Base-by-base conservation (phyloP, 2,113 vertebrate genomes). In the Tachuris rubrigastra region DNA sequence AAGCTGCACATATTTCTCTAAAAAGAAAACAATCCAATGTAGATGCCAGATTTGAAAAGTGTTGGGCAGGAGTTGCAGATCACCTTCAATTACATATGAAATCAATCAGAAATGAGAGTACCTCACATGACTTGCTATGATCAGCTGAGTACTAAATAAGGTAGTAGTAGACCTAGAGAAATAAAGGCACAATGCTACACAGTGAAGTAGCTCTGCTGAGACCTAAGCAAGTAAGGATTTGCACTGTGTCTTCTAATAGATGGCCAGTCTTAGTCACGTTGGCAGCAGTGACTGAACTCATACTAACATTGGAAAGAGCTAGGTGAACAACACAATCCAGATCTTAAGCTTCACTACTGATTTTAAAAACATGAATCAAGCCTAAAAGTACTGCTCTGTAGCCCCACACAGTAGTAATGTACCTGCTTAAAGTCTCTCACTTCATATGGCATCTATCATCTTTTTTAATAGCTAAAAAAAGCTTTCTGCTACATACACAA, bases 401-500 rank as follows among this genome's bases (percentile, higher is more conserved):
- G 47, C 24, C 11, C 31, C 62, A 58, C 22, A 17, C 7, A 35
- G 33, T 17, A 68, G 39, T 42, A 80, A 56, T 7, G 22, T 33
- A 37, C 58, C 41, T 33, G 10, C 60, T 92, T 39, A 37, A 83
- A 41, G 31, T 35, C 46, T 86, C 41, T 60, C 75, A 59, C 56
- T 95, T 59, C 19, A 27, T 56, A n/a, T 12, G 22, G 33, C 82
- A 89, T 90, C 42, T 80, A 27, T 63, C 37, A 33, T 73, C 59
- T 44, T 37, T 80, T 52, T 52, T 37, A 37, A 37, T 42, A 93
- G 20, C 19, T 49, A 63, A 84, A 88, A 78, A 75, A 39, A 66
- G 20, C 31, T 85, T 73, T 69, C 79, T 87, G 53, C 75, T 83
- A 30, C 73, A 53, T 73, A 60, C 41, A 84, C 65, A 91, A 85